phyloP scores from a whole-genome alignment of 2,888 invertebrate species.

The Clitarchus hookeri region DNA sequence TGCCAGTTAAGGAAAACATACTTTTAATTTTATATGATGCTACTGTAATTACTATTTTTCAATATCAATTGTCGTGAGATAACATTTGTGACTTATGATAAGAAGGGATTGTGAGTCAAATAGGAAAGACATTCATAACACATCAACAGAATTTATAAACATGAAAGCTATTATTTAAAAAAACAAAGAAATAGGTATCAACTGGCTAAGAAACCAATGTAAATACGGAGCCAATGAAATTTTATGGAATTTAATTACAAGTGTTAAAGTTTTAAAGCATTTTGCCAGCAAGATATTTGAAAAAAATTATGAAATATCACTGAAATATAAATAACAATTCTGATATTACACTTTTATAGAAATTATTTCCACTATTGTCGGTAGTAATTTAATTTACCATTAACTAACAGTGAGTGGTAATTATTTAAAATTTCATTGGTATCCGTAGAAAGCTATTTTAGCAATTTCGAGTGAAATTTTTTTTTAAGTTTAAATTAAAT shows the following conservation, averaged over 20 bases:
- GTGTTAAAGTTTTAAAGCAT: not conserved
- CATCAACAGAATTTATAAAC: not conserved
- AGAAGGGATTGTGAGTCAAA: not conserved
- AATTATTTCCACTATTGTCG: no score
- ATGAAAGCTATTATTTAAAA: not conserved
- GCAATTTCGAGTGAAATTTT: no score
- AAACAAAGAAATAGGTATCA: slow-evolving; percentile 6
- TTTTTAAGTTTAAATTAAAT: no score
- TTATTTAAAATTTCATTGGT: no score
- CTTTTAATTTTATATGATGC: not conserved
- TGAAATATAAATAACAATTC: no score
- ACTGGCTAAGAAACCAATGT: not conserved
- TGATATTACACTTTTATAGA: no score
- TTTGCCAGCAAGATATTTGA: no score
- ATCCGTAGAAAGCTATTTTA: no score
- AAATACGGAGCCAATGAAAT: not conserved
- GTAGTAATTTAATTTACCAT: no score
- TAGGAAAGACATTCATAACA: not conserved
- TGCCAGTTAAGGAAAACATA: not conserved
- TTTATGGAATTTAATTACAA: not conserved
- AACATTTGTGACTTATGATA: not conserved
- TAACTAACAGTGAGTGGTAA: no score
- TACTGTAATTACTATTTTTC: not conserved
- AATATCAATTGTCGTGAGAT: not conserved
- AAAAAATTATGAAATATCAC: no score